phyloP scores from a whole-genome alignment of 2,888 invertebrate species.

The Dorcus hopei region DNA sequence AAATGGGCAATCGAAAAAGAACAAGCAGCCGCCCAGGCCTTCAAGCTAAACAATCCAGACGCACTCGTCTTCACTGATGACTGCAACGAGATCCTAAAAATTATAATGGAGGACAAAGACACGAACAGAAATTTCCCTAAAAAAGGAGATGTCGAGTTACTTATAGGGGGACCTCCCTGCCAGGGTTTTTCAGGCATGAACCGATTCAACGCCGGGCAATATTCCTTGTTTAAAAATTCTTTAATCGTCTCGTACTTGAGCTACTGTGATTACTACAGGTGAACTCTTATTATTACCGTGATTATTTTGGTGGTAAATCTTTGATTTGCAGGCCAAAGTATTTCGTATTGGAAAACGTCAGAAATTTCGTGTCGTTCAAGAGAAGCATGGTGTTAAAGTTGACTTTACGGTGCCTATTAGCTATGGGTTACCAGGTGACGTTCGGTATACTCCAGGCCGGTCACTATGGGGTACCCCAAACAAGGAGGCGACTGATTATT shows the following conservation, averaged over 20 bases:
- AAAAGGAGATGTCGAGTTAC: constrained; percentile 77
- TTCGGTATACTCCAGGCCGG: constrained; percentile 86
- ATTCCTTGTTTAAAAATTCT: constrained; percentile 83
- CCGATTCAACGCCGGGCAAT: constrained; percentile 78
- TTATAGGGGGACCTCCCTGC: constrained; percentile 86
- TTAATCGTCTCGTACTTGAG: constrained; percentile 77
- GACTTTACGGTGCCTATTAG: constrained; percentile 69
- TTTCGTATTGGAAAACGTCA: constrained; percentile 81
- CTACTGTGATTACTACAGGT: constrained; percentile 79
- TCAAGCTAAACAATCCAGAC: constrained; percentile 69
- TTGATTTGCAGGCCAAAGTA: constrained; percentile 59
- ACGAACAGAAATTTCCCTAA: constrained; percentile 55
- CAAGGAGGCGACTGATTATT: constrained; percentile 68
- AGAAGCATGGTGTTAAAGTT: constrained; percentile 77
- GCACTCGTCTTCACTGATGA: constrained; percentile 78
- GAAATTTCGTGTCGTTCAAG: constrained; percentile 83
- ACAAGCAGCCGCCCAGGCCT: constrained; percentile 75
- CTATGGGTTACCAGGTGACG: constrained; percentile 85
- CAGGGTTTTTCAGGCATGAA: constrained; percentile 91
- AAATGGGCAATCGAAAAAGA: constrained; percentile 82
- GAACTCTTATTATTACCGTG: constrained; percentile 3
- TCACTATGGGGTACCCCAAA: constrained; percentile 81
- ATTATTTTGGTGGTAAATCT: not conserved
- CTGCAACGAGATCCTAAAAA: constrained; percentile 68
- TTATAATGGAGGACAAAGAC: constrained; percentile 60